phyloP scores from a whole-genome alignment of 2,797 vertebrate genomes.

The Holocentrus rufus region DNA sequence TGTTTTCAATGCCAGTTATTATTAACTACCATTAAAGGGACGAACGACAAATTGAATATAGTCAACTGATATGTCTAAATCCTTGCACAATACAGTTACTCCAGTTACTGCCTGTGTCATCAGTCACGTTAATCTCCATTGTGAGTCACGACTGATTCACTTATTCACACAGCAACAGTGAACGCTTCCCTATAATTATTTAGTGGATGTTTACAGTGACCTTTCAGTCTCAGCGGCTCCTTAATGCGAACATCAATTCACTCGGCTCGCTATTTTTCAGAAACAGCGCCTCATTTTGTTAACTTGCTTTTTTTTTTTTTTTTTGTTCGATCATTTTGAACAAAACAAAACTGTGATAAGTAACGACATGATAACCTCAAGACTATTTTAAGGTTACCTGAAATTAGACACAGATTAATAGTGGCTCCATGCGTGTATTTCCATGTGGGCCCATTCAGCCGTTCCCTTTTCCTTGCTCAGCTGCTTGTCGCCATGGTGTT shows the following conservation, averaged over 20 bases:
- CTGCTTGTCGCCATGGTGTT: constrained; percentile 8
- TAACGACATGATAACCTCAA: background rate
- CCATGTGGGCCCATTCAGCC: too few species aligned
- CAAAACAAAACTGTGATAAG: too few species aligned
- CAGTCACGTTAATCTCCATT: background rate
- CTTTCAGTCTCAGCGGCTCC: background rate
- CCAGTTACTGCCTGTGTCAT: background rate
- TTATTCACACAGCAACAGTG: background rate
- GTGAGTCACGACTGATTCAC: background rate
- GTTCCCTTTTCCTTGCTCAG: background rate
- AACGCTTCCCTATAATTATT: background rate
- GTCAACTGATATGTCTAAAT: background rate
- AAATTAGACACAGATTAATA: background rate
- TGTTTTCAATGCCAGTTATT: background rate
- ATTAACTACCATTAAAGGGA: background rate
- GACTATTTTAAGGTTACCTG: background rate
- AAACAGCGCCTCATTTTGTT: background rate
- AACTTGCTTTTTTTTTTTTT: background rate
- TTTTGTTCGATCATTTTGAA: too few species aligned
- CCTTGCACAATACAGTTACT: background rate
- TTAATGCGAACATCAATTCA: background rate
- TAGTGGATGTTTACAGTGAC: background rate
- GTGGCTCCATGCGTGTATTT: background rate
- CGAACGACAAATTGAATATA: background rate
- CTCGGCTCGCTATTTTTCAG: background rate